Evolutionary conservation across 2,113 vertebrate genomes (phyloP).

Genomic region (Orthonyx spaldingii): DNA sequence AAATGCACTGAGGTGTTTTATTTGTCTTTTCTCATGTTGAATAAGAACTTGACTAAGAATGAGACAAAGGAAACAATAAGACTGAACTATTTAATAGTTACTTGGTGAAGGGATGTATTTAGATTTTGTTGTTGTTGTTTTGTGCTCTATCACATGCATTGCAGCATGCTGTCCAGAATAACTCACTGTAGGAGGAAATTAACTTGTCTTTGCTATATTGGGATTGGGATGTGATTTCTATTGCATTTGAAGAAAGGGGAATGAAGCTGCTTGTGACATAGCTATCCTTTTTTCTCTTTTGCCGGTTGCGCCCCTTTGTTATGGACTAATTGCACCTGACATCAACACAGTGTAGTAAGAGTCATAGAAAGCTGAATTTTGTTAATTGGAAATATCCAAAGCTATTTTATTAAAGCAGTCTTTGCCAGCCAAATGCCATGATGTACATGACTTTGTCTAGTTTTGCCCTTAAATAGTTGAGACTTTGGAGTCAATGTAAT

Average conservation of each 20-base stretch:
- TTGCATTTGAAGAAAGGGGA: background rate
- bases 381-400: background rate
- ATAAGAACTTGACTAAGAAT: background rate
- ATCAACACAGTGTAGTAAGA: background rate
- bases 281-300: background rate
- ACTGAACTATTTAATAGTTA: background rate
- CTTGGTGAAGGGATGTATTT: background rate
- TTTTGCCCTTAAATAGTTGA: background rate
- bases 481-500: conserved; percentile 10
- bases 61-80: background rate
- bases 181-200: background rate
- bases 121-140: background rate
- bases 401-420: background rate
- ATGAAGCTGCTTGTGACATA: background rate
- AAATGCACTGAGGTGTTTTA: background rate
- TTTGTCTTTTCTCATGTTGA: background rate
- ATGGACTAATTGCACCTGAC: background rate
- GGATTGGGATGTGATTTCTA: background rate
- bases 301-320: background rate
- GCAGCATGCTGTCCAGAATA: background rate
- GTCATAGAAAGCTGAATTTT: background rate
- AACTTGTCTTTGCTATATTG: background rate
- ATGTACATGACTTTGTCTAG: background rate
- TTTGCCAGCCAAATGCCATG: background rate
- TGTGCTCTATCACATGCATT: background rate